Conservation (phyloP, 2,888 invertebrate genomes). For the Onthophagus sagittarius region DNA sequence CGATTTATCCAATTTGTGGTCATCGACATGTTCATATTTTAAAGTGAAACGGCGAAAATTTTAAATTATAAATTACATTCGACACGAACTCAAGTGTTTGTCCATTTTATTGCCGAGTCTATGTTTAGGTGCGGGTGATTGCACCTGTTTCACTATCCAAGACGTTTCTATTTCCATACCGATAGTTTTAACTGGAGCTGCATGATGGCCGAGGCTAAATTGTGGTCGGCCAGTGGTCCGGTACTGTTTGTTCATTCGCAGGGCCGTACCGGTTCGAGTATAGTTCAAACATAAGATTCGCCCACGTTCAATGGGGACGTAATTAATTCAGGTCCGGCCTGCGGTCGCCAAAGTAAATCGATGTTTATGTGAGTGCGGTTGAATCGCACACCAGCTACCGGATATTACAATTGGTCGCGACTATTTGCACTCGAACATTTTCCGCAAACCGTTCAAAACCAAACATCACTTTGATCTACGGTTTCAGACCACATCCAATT, state of each 20-base stretch:
- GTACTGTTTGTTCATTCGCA: background rate
- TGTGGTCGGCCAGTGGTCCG: background rate
- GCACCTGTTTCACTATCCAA: background rate
- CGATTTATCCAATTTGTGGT: slow-evolving; percentile 1
- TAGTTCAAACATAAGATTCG: background rate
- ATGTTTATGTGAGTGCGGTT: background rate
- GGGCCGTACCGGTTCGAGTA: background rate
- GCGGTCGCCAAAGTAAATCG: background rate
- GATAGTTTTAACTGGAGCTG: background rate
- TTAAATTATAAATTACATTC: background rate
- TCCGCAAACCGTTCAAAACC: background rate
- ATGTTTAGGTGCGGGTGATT: background rate
- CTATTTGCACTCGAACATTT: background rate
- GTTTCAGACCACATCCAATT: background rate
- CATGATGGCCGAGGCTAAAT: background rate
- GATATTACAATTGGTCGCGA: background rate
- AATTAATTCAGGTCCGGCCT: background rate
- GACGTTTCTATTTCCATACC: background rate
- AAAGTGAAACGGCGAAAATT: too few relatives aligned
- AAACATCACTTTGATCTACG: background rate
- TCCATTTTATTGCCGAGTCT: background rate
- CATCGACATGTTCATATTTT: too few relatives aligned
- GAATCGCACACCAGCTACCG: background rate
- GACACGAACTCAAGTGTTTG: background rate
- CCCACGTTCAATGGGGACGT: background rate